Evolutionary conservation across 2,797 vertebrate species (phyloP), one percentile per base, ranked within the genome.

Genomic region (Chaenodraco wilsoni): DNA sequence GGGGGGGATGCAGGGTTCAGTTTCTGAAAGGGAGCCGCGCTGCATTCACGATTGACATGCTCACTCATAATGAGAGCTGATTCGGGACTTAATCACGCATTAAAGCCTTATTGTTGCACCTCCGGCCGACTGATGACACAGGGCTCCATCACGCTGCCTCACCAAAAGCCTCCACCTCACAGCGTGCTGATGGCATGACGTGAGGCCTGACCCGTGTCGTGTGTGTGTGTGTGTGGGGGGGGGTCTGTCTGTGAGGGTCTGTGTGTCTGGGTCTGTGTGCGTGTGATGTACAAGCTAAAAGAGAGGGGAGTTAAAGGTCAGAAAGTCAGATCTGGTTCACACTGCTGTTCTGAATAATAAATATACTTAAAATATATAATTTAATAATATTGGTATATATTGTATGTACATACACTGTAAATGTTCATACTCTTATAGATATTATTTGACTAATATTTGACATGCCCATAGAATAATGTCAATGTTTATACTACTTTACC

Each of bases 111-210:
- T 89, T 89, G 90, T 91, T 87, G 75, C 69, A 84, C 87, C 78
- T 90, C 88, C 86, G 87, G 85, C 65, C 74, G 21, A 82, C 81
- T 85, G 90, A 89, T 88, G 86, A 91, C 90, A 90, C 90, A 89
- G 88, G 58, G 76, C 51, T 77, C 83, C 68, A 65, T 33, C 72
- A 11, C 74, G 56, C 79, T 67, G 68, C 57, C 81, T 79, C 74
- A 73, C 65, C 75, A 62, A 41, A 31, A 41, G 77, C 69, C 71
- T 48, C 54, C 62, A 76, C 72, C 87, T 59, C 79, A 68, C 74
- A 3, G 87, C 84, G 72, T 75, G 73, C 80, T 62, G 51, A 86
- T 78, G 74, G 51, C 86, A 89, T 91, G 87, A 90, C 63, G 80
- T 86, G 78, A 89, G 84, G 84, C 76, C 71, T 60, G 15, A 65